A percentile compares a stretch with the other conserved stretches of the same genome.
These are phyloP conservation scores for Zosterops borbonicus DNA, from an alignment of 2,113 vertebrate genomes.

Conservation along the genomic window DNA sequence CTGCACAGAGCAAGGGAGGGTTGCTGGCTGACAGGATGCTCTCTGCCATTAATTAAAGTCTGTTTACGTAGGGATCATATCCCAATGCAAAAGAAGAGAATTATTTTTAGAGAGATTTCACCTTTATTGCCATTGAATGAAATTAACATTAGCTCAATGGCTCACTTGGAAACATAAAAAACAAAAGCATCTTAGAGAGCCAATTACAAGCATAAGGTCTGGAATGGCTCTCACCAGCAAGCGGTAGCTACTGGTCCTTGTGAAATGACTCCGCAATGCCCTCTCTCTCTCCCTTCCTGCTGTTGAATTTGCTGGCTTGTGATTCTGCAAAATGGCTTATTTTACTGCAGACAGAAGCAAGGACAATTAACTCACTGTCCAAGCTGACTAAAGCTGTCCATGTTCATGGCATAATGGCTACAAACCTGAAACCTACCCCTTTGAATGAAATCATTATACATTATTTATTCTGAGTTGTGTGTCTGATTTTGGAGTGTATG, in stretches of 20 bases:
- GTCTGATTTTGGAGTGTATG: not conserved
- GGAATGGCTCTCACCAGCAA: conserved; percentile 17
- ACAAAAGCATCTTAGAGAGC: conserved; percentile 24
- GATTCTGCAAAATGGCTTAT: not conserved
- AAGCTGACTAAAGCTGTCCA: not conserved
- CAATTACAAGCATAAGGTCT: conserved; percentile 52
- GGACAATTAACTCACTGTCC: not conserved
- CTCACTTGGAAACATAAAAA: conserved; percentile 46
- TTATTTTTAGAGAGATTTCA: conserved; percentile 50
- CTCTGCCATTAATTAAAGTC: conserved; percentile 44
- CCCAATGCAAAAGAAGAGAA: not conserved
- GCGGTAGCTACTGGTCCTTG: not conserved
- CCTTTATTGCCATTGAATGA: conserved; percentile 34
- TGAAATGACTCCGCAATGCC: not conserved
- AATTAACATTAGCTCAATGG: conserved; percentile 10
- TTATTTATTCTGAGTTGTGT: conserved; percentile 28
- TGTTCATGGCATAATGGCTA: not conserved
- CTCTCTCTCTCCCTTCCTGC: not conserved
- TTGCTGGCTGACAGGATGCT: not conserved
- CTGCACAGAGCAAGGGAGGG: not conserved
- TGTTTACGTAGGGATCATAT: conserved; percentile 44
- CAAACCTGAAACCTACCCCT: not conserved
- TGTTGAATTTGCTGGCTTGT: not conserved
- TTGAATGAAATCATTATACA: not conserved
- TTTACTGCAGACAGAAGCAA: not conserved